phyloP scores from a whole-genome alignment of 2,888 invertebrate genomes.

The Spilosoma lubricipeda region DNA sequence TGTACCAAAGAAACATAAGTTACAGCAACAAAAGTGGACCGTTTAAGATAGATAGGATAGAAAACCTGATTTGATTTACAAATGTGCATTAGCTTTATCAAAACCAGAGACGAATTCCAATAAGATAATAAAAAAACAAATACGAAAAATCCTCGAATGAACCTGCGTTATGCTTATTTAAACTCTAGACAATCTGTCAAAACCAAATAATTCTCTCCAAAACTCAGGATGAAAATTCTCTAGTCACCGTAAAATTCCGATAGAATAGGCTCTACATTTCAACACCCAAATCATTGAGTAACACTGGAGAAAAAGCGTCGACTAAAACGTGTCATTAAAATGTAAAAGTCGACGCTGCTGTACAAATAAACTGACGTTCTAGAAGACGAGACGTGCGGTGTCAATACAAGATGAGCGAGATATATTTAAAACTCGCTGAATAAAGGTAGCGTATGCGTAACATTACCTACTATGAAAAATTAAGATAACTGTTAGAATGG shows the following conservation, averaged over 20 bases:
- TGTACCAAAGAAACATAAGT: neutral
- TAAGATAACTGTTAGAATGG: no score
- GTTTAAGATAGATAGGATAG: neutral
- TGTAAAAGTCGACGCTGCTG: slow-evolving; percentile 68
- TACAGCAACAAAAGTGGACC: neutral
- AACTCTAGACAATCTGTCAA: slow-evolving; percentile 1
- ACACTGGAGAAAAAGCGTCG: slow-evolving; percentile 49
- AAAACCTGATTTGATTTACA: neutral
- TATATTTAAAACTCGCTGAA: neutral
- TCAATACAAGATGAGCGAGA: slow-evolving; percentile 26
- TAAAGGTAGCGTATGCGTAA: neutral
- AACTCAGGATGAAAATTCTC: slow-evolving; percentile 2
- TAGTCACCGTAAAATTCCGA: slow-evolving; percentile 9
- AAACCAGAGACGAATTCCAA: neutral
- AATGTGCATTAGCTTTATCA: neutral
- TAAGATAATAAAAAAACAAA: neutral
- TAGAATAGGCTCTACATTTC: slow-evolving; percentile 24
- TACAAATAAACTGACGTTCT: slow-evolving; percentile 67
- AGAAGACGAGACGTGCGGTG: slow-evolving; percentile 15
- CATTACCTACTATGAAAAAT: no score
- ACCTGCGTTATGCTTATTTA: neutral
- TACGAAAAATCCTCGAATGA: neutral
- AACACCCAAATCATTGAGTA: slow-evolving; percentile 45
- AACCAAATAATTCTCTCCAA: slow-evolving; percentile 3
- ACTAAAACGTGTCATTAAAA: slow-evolving; percentile 68